A percentile compares a stretch with the other conserved stretches of the same genome.
Conservation (phyloP, 2,888 invertebrate genomes). For the Megastigmus dorsalis region DNA sequence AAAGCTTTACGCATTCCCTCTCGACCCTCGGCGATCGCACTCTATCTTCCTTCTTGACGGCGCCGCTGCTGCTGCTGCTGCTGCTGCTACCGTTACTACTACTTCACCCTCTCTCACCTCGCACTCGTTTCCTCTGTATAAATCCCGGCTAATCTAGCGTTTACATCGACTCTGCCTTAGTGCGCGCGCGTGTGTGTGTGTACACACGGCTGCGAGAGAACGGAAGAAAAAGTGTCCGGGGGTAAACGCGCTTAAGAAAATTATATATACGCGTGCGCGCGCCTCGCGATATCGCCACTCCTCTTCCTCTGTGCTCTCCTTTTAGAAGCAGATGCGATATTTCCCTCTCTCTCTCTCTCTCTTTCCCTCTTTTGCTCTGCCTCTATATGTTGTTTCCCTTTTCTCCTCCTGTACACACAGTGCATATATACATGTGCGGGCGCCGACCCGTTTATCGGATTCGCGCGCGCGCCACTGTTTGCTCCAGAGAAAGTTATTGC, state of each 20-base stretch:
- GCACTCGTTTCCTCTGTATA: constrained; percentile 43
- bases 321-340: background rate
- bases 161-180: constrained; percentile 46
- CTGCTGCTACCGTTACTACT: background rate
- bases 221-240: background rate
- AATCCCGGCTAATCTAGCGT: constrained; percentile 59
- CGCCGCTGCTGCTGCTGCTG: background rate
- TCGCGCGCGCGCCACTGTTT: constrained; percentile 15
- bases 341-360: constrained; percentile 7
- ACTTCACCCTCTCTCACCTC: background rate
- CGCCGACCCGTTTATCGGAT: constrained; percentile 29
- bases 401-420: too few relatives aligned
- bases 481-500: constrained; percentile 21
- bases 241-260: constrained; percentile 36
- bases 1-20: constrained; percentile 47
- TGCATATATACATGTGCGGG: too few relatives aligned
- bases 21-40: background rate
- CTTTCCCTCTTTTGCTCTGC: too few relatives aligned
- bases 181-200: background rate
- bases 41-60: background rate
- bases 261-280: constrained; percentile 12
- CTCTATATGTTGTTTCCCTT: too few relatives aligned
- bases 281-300: background rate
- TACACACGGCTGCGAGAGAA: background rate
- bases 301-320: background rate